A percentile compares a stretch with the other conserved stretches of the same genome.
Evolutionary conservation across 2,113 vertebrate species (phyloP).

Genomic region (Cavia aperea): DNA sequence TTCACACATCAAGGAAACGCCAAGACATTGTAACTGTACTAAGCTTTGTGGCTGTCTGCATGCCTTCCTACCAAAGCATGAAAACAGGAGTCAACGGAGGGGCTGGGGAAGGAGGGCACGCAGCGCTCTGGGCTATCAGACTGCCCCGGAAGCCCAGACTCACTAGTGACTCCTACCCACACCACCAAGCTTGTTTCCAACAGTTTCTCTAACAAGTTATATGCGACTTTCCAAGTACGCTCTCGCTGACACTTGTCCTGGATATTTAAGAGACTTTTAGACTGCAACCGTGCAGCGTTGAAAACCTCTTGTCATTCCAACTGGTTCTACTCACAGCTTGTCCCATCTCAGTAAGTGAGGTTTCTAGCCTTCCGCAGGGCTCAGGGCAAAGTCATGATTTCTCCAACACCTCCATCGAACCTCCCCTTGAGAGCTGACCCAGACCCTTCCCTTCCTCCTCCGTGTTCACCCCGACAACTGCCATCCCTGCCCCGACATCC

Average conservation of each 20-base stretch:
- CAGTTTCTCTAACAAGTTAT: not conserved
- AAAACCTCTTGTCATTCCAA: not conserved
- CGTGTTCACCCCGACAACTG: not conserved
- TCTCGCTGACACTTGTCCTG: not conserved
- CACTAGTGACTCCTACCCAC: slow-evolving; percentile 27
- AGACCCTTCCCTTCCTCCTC: not conserved
- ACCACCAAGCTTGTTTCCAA: not conserved
- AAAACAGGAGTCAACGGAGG: slow-evolving; percentile 62
- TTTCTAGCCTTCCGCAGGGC: not conserved
- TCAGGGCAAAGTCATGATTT: not conserved
- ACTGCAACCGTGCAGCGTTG: not conserved
- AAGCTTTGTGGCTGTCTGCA: slow-evolving; percentile 23
- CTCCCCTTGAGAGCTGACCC: not conserved
- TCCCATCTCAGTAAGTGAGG: not conserved
- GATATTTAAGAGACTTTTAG: not conserved
- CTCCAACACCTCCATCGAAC: not conserved
- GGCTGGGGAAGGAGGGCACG: not conserved
- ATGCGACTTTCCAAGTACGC: not conserved
- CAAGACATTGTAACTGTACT: slow-evolving; percentile 1
- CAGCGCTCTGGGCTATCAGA: not conserved
- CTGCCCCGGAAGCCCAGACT: slow-evolving; percentile 33
- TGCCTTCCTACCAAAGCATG: slow-evolving; percentile 55
- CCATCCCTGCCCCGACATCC: not conserved
- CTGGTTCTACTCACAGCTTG: not conserved
- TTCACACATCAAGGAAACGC: slow-evolving; percentile 12